phyloP scores from a whole-genome alignment of 2,888 invertebrate species.

The Synanthedon vespiformis region DNA sequence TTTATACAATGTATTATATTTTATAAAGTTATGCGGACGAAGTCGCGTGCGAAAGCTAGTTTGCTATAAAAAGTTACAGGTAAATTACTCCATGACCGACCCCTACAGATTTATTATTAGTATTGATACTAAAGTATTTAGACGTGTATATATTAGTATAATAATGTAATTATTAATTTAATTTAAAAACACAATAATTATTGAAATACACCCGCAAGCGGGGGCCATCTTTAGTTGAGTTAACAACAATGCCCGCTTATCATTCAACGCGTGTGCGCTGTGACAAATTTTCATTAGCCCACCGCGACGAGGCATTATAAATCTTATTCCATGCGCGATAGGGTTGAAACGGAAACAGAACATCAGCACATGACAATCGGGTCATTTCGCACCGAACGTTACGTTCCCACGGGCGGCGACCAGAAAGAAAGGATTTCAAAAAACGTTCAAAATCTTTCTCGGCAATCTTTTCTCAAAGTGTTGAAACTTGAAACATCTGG shows the following conservation, averaged over 20 bases:
- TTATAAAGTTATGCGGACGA: no score
- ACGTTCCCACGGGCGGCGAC: slow-evolving; percentile 22
- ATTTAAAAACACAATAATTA: not conserved
- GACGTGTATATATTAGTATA: no score
- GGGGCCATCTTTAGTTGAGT: slow-evolving; percentile 11
- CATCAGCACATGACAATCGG: slow-evolving; percentile 6
- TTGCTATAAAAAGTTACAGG: no score
- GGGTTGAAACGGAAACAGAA: slow-evolving; percentile 1
- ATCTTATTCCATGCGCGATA: no score
- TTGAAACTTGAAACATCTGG: slow-evolving; percentile 25
- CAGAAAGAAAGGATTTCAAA: slow-evolving; percentile 10
- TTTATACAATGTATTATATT: no score
- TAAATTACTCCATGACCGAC: no score
- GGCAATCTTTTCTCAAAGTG: slow-evolving; percentile 14
- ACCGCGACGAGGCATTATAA: not conserved
- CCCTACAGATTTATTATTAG: no score
- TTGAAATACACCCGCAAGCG: slow-evolving; percentile 17
- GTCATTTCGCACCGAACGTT: slow-evolving; percentile 8
- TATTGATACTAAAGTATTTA: no score
- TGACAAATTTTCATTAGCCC: not conserved
- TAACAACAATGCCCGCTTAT: not conserved
- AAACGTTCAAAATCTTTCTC: slow-evolving; percentile 14
- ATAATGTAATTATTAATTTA: no score
- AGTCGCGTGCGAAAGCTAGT: no score
- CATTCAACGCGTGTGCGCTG: not conserved